Evolutionary conservation across 2,888 invertebrate genomes (phyloP).

Genomic region (Acanthosepion pharaonis): DNA sequence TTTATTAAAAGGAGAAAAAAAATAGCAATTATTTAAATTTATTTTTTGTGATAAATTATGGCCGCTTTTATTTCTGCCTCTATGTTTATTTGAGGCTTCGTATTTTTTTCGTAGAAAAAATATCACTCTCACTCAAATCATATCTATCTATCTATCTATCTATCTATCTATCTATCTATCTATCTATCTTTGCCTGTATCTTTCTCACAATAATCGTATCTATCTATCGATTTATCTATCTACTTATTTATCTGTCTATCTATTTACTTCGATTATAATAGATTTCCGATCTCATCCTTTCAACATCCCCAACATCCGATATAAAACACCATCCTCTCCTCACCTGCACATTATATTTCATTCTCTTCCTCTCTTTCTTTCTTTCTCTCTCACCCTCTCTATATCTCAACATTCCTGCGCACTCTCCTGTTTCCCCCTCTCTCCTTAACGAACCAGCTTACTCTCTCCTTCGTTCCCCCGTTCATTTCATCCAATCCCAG

Average conservation of each 20-base stretch:
- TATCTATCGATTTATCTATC: neutral
- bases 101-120: neutral
- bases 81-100: neutral
- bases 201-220: too few relatives aligned
- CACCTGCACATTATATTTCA: neutral
- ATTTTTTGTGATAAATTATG: too few relatives aligned
- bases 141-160: neutral
- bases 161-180: neutral
- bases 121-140: too few relatives aligned
- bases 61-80: neutral
- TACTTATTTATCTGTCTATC: neutral
- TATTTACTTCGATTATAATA: neutral
- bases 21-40: too few relatives aligned
- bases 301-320: conserved; percentile 2
- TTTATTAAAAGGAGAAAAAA: too few relatives aligned
- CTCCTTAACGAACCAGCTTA: neutral
- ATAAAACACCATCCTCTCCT: neutral
- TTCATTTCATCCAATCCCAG: neutral
- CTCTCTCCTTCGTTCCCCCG: neutral
- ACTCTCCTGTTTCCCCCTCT: neutral
- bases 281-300: conserved; percentile 12
- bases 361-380: neutral
- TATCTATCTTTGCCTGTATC: too few relatives aligned
- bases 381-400: neutral
- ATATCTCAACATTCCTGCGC: neutral